A percentile compares a stretch with the other conserved stretches of the same genome.
These are phyloP conservation scores for Myotis vivesi DNA, from an alignment of 2,797 vertebrate genomes.

Conservation along the genomic window DNA sequence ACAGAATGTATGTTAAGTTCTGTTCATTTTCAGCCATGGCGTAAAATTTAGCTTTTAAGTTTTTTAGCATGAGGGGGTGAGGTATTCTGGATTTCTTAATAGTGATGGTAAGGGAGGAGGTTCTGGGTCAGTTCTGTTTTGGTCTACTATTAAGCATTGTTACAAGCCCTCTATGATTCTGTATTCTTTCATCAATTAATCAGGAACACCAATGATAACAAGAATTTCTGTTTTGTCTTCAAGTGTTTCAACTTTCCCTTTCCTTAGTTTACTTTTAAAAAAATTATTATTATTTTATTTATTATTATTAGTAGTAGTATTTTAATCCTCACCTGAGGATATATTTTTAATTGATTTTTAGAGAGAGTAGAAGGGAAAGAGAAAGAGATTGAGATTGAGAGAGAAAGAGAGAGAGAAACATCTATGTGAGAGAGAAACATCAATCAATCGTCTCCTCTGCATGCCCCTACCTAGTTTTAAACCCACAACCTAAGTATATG, in stretches of 20 bases:
- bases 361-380: no score
- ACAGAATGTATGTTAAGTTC: not conserved
- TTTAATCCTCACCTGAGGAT: not conserved
- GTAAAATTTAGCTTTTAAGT: not conserved
- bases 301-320: not conserved
- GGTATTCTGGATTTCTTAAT: not conserved
- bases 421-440: not conserved
- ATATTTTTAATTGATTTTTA: not conserved
- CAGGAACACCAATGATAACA: not conserved
- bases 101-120: not conserved
- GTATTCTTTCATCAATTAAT: not conserved
- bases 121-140: not conserved
- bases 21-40: not conserved
- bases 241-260: not conserved
- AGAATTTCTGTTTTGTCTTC: not conserved
- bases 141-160: not conserved
- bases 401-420: not conserved
- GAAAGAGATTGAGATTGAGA: no score
- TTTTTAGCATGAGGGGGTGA: not conserved
- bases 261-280: not conserved
- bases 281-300: not conserved
- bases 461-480: not conserved
- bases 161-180: not conserved
- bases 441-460: not conserved
- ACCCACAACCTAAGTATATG: not conserved